Percentiles rank a stretch among this genome's conserved stretches.
phyloP scores from a whole-genome alignment of 1,140 invertebrate species.

The Homarus americanus region DNA sequence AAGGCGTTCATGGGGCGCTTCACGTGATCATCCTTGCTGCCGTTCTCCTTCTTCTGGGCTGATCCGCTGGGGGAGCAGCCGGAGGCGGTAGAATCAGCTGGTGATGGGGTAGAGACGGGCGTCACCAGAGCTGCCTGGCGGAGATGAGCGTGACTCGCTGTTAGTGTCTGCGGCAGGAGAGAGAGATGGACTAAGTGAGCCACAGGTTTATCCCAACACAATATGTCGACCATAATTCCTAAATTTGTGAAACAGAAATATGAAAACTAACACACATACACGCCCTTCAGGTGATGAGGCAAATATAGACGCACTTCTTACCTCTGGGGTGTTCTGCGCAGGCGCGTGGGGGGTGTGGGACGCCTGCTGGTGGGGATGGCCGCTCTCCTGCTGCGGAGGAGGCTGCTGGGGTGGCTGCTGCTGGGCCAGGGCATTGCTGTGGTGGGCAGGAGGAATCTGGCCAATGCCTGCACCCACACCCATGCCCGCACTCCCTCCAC shows the following conservation, averaged over 20 bases:
- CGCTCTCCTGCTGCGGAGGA: constrained; percentile 37
- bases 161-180: constrained; percentile 40
- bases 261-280: not conserved
- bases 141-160: constrained; percentile 58
- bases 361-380: constrained; percentile 54
- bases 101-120: constrained; percentile 69
- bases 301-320: constrained; percentile 3
- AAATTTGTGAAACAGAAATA: too few relatives aligned
- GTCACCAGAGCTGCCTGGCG: constrained; percentile 63
- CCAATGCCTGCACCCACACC: constrained; percentile 48
- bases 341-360: constrained; percentile 54
- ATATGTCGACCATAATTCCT: too few relatives aligned
- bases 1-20: constrained; percentile 99
- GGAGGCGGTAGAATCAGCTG: constrained; percentile 73
- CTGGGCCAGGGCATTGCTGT: constrained; percentile 46
- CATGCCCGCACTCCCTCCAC: constrained; percentile 47
- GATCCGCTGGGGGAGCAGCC: constrained; percentile 71
- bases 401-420: constrained; percentile 52
- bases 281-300: not conserved
- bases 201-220: not conserved
- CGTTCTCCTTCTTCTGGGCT: constrained; percentile 69
- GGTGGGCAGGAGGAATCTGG: constrained; percentile 48
- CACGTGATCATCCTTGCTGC: constrained; percentile 85
- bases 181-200: not conserved
- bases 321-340: constrained; percentile 51